phyloP scores from a whole-genome alignment of 1,140 invertebrate species.

The Pollicipes pollicipes region DNA sequence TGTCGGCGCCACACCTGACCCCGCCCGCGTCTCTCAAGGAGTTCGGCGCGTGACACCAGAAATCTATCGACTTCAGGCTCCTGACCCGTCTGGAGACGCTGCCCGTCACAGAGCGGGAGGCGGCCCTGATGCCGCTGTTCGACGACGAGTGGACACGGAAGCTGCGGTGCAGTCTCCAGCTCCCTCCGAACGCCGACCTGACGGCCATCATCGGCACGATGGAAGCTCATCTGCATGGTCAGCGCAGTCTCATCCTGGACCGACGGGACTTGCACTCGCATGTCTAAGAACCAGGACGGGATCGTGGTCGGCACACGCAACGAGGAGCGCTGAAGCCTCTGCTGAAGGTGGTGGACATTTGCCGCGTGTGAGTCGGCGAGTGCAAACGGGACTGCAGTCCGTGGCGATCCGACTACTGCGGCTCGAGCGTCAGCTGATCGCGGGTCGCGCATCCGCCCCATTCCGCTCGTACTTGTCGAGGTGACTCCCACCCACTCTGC shows the following conservation, averaged over 20 bases:
- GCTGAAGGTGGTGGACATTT: conserved; percentile 11
- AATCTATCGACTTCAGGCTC: neutral
- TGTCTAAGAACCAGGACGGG: neutral
- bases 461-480: neutral
- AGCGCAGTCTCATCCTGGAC: conserved; percentile 5
- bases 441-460: neutral
- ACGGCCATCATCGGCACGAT: neutral
- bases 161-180: neutral
- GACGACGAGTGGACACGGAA: neutral
- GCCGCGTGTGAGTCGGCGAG: conserved; percentile 7
- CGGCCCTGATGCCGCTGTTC: neutral
- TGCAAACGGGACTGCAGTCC: neutral
- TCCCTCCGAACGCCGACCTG: neutral
- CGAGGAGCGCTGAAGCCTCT: conserved; percentile 11
- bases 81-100: neutral
- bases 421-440: neutral
- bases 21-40: neutral
- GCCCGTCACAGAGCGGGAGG: neutral
- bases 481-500: neutral
- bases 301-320: conserved; percentile 1
- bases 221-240: neutral
- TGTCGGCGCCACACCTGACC: neutral
- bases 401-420: neutral
- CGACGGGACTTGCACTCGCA: neutral
- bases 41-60: neutral